phyloP scores from a whole-genome alignment of 2,888 invertebrate species.

The Temnothorax ravouxi region DNA sequence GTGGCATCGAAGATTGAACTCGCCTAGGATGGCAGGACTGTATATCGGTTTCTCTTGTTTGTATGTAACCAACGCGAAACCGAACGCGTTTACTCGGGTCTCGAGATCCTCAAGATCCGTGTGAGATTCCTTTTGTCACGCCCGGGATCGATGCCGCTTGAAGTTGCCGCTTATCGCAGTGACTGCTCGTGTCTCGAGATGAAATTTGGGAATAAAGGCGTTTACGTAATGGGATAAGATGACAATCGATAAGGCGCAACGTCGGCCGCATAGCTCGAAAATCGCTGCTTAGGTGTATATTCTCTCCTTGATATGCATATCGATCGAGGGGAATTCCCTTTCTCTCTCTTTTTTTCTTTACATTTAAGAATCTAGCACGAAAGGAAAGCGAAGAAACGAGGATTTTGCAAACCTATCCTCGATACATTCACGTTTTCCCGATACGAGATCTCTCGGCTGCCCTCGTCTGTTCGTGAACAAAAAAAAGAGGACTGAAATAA shows the following conservation, averaged over 20 bases:
- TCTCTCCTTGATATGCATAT: too few relatives aligned
- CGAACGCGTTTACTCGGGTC: neutral
- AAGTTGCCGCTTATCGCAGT: neutral
- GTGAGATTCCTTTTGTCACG: neutral
- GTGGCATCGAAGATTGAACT: neutral
- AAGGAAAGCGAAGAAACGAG: neutral
- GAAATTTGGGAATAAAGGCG: conserved; percentile 33
- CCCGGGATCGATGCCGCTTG: conserved; percentile 4
- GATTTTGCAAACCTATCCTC: neutral
- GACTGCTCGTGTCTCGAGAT: conserved; percentile 20
- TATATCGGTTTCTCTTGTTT: neutral
- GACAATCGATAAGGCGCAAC: conserved; percentile 27
- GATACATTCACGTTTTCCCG: neutral
- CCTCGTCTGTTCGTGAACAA: neutral
- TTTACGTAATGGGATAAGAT: conserved; percentile 43
- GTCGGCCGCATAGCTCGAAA: neutral
- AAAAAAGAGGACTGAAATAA: neutral
- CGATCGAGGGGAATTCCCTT: too few relatives aligned
- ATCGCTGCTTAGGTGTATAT: too few relatives aligned
- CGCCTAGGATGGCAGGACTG: too few relatives aligned
- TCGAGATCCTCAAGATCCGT: neutral
- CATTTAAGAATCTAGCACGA: neutral
- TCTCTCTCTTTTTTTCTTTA: neutral
- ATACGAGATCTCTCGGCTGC: neutral
- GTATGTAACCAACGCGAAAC: too few relatives aligned